Evolutionary conservation across 2,888 invertebrate genomes (phyloP), one percentile per base, ranked within the genome.

Genomic region (Calameuta idolon): DNA sequence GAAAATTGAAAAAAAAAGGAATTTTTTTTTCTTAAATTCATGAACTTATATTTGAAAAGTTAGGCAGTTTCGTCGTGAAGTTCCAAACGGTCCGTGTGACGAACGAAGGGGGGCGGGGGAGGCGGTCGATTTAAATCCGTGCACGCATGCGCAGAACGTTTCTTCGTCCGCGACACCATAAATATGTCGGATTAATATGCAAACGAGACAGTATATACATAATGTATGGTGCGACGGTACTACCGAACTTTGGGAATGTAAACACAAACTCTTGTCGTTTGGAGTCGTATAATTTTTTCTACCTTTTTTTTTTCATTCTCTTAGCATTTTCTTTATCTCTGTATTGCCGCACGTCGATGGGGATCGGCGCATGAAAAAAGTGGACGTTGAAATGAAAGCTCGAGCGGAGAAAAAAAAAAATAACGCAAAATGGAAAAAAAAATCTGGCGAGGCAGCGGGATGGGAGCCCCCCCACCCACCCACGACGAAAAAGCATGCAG

Each of bases 171-270:
- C 82, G 82, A 83, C 83, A 82, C 83, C 81, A 83, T 83, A 85
- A 85, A 85, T 83, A 85, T 82, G 83, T 82, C 83, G 75, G 81
- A 85, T 83, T 83, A 85, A 82, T 83, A 83, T 84, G 83, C 81
- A 82, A 84, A 84, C 82, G 80, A 82, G 83, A 80, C 76, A 81
- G 55, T 55, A 23, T 73, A 84, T 84, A 82, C 83, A 84, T 84
- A 83, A 84, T 84, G 80, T 81, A 84, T 81, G 79, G 55, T 77
- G 81, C 79, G 76, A 78, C 68, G 68, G 80, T 76, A 75, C 76
- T 80, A 78, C 80, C 80, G 69, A 84, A 83, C 80, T 83, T 83
- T 77, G 76, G 73, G 76, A 79, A 75, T 78, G 55, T 55, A 81
- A 83, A 83, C 80, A 75, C 79, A 55, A 34, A 33, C n/a, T 37